Conservation (phyloP, 1,140 invertebrate genomes). For the Ips typographus region DNA sequence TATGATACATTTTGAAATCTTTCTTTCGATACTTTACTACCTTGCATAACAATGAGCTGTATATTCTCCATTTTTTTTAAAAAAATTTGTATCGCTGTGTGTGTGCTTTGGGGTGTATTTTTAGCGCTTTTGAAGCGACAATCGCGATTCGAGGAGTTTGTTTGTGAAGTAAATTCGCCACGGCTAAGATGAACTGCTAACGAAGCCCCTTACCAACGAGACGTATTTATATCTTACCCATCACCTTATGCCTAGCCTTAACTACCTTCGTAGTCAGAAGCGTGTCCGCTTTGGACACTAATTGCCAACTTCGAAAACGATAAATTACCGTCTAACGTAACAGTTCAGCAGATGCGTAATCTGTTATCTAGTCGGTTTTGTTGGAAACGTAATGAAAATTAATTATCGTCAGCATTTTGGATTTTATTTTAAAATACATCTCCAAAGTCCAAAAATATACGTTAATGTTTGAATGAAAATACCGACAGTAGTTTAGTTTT, state of each 20-base stretch:
- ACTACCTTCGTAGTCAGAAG: conserved; percentile 20
- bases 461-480: too few relatives aligned
- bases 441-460: too few relatives aligned
- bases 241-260: conserved; percentile 18
- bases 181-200: conserved; percentile 18
- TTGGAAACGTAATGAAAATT: conserved; percentile 26
- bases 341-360: conserved; percentile 21
- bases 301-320: conserved; percentile 32
- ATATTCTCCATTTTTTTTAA: too few relatives aligned
- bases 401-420: not conserved
- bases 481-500: too few relatives aligned
- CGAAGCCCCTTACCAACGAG: conserved; percentile 28
- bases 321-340: conserved; percentile 32
- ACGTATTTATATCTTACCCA: conserved; percentile 27
- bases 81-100: too few relatives aligned
- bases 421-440: too few relatives aligned
- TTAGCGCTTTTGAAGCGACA: not conserved
- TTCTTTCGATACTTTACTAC: too few relatives aligned
- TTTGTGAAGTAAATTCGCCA: conserved; percentile 12
- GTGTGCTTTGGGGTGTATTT: not conserved
- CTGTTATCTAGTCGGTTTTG: conserved; percentile 12
- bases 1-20: too few relatives aligned
- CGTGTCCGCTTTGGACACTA: conserved; percentile 33
- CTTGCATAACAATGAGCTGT: too few relatives aligned
- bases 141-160: not conserved